Base-by-base conservation (phyloP, 2,888 invertebrate genomes). In the Apodemia mormo region DNA sequence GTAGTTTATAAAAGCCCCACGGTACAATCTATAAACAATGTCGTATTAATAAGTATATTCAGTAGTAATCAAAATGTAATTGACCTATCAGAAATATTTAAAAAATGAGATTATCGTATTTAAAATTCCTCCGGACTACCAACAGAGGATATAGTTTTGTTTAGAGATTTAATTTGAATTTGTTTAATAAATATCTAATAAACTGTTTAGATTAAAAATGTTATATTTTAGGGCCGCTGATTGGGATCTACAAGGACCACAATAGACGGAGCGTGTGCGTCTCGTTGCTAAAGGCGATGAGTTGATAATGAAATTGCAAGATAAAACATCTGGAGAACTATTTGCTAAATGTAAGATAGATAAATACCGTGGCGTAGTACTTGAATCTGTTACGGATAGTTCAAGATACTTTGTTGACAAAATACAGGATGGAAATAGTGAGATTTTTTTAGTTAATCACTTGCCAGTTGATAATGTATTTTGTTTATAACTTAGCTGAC, bases 31-130 rank as follows among this genome's bases (percentile, higher is more conserved):
- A 22, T 22, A 22, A 22, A 22, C 22, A 22, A 22, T 22, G 22
- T 22, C 22, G 22, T 22, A 22, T 22, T 22, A 22, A 22, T 22
- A 22, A 22, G 22, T 22, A 22, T 22, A 22, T 22, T 22, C 22
- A 22, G 22, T 22, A 22, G 22, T 22, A 22, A 22, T 22, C 22
- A 22, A 22, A 22, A 22, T 22, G 22, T 22, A 22, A 22, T 22
- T 22, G 22, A 22, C 22, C 22, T 22, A 22, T 22, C 22, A 22
- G 22, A 22, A 22, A 22, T 22, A 22, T 22, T 22, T 22, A 22
- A 99, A 99, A 94, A 97, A 98, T 71, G 99, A 99, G 94, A 98
- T 99, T 75, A 99, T 99, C 92, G 98, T 99, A 68, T 99, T 98
- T 88, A 98, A 98, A 95, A 98, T 99, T 89, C 99, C 99, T 69